Percentiles rank a stretch among this genome's conserved stretches.
Evolutionary conservation across 2,888 invertebrate genomes (phyloP).

Genomic region (Eristalinus sepulchralis): DNA sequence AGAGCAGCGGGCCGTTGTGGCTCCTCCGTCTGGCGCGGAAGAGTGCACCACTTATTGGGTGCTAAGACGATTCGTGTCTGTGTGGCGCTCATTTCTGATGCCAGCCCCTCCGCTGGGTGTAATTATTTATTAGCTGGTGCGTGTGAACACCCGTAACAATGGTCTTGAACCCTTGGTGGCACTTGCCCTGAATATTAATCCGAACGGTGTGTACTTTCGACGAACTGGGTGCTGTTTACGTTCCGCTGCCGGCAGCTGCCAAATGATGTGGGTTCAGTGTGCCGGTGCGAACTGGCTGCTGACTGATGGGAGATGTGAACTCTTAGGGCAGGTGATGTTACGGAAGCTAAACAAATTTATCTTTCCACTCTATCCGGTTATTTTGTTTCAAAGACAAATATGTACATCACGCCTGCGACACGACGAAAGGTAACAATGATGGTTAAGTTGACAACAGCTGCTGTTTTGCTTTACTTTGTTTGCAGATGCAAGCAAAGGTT

Average conservation of each 20-base stretch:
- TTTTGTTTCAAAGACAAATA: neutral
- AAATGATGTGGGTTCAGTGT: neutral
- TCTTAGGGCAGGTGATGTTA: slow-evolving; percentile 1
- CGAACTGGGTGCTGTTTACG: neutral
- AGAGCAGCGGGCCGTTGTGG: neutral
- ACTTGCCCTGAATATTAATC: slow-evolving; percentile 21
- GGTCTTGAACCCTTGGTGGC: slow-evolving; percentile 6
- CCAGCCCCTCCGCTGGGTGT: slow-evolving; percentile 2
- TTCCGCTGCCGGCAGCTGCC: neutral
- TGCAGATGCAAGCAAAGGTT: too few species aligned
- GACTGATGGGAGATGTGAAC: neutral
- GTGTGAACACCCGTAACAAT: slow-evolving; percentile 26
- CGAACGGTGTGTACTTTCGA: neutral
- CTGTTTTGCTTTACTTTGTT: too few species aligned
- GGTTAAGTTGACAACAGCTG: too few species aligned
- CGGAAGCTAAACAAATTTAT: neutral
- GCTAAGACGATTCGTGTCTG: slow-evolving; percentile 14
- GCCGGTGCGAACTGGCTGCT: neutral
- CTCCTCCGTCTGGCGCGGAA: neutral
- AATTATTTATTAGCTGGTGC: slow-evolving; percentile 29
- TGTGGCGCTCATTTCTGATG: slow-evolving; percentile 33
- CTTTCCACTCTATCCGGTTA: slow-evolving; percentile 7
- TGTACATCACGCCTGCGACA: neutral
- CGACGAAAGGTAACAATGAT: too few species aligned
- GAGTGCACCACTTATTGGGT: neutral